Evolutionary conservation across 2,797 vertebrate genomes (phyloP).

Genomic region (Bradypodion ventrale): DNA sequence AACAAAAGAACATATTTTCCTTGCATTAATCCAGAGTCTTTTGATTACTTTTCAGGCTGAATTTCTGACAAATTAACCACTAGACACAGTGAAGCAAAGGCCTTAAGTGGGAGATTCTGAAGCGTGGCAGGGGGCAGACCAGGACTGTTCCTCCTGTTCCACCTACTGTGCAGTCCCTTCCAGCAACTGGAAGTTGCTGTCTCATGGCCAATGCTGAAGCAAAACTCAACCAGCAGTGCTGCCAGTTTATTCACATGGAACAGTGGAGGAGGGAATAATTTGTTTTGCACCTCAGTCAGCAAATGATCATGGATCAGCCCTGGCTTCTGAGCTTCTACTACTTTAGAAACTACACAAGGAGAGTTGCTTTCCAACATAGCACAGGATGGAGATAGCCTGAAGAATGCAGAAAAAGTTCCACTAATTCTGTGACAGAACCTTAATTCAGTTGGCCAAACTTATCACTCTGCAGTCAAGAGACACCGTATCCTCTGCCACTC

Average conservation of each 20-base stretch:
- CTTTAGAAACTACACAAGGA: not conserved
- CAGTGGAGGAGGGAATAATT: not conserved
- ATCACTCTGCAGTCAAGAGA: not conserved
- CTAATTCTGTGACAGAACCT: not conserved
- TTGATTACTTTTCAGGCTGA: not conserved
- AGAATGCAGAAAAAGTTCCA: not conserved
- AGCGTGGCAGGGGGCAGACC: not conserved
- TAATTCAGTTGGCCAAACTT: not conserved
- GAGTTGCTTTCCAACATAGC: not conserved
- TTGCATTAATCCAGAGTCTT: not conserved
- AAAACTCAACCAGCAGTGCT: not conserved
- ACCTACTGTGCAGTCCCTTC: not conserved
- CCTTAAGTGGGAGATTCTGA: not conserved
- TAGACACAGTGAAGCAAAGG: not conserved
- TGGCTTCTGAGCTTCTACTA: not conserved
- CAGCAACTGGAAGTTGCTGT: not conserved
- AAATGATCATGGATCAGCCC: not conserved
- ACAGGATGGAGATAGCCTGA: not conserved
- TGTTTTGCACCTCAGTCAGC: not conserved
- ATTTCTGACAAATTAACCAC: not conserved
- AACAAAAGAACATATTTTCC: not conserved
- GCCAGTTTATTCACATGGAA: not conserved
- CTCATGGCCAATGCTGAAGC: not conserved
- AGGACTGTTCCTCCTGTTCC: not conserved
- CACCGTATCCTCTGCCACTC: not conserved